Conservation (phyloP, 2,888 invertebrate genomes). For the Ornithoptera alexandrae region DNA sequence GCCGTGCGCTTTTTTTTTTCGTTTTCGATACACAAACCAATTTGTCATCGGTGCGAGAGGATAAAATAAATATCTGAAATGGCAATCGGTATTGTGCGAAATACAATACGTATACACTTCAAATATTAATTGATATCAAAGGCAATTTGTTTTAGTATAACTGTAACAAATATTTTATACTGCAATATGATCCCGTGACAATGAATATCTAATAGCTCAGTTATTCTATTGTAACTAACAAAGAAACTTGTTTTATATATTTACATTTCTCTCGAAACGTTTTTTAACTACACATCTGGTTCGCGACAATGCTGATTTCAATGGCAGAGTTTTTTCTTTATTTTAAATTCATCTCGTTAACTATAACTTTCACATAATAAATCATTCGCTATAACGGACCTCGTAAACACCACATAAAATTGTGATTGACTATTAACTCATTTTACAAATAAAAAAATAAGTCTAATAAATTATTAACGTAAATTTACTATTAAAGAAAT, state of each 20-base stretch:
- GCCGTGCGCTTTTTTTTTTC: neutral
- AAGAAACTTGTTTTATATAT: too few species aligned
- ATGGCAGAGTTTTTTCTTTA: neutral
- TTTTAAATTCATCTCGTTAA: neutral
- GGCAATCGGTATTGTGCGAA: neutral
- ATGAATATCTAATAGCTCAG: neutral
- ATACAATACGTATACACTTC: neutral
- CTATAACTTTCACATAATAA: neutral
- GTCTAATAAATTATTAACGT: neutral
- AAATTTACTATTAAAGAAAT: too few species aligned
- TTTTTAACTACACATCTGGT: neutral
- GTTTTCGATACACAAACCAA: neutral
- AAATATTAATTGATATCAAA: slow-evolving; percentile 12
- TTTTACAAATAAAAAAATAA: neutral
- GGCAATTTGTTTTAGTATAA: slow-evolving; percentile 6
- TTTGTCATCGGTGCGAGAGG: neutral
- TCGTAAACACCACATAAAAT: neutral
- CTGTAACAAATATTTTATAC: neutral
- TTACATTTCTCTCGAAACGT: neutral
- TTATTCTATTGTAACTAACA: neutral
- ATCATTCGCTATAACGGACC: neutral
- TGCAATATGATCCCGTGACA: neutral
- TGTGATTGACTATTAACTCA: neutral
- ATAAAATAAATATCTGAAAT: neutral
- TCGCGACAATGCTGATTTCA: too few species aligned